Percentiles rank a stretch among this genome's conserved stretches.
These are phyloP conservation scores for Thamnaconus septentrionalis DNA, from an alignment of 2,113 vertebrate species.

Conservation along the genomic window DNA sequence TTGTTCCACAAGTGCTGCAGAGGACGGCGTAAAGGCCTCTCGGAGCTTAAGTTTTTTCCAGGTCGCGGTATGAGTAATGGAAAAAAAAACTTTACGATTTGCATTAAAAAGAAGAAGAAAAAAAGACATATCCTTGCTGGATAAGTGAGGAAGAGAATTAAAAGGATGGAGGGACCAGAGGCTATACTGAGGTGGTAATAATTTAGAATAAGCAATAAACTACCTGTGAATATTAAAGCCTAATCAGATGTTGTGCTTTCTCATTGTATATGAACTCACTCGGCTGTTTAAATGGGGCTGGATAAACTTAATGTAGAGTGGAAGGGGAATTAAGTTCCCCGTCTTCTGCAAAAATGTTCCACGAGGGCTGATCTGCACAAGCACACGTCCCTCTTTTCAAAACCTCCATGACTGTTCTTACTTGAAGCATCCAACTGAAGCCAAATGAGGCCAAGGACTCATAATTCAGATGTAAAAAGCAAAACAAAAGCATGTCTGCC, in stretches of 20 bases:
- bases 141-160: not conserved
- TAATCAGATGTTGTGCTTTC: not conserved
- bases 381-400: no score
- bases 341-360: no score
- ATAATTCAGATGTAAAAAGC: no score
- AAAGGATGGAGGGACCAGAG: no score
- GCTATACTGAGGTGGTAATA: no score
- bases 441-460: no score
- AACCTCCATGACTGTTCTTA: no score
- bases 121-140: not conserved
- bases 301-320: no score
- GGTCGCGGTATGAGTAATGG: conserved; percentile 1
- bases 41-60: not conserved
- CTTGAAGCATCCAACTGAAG: no score
- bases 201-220: not conserved
- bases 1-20: conserved; percentile 11
- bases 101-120: not conserved
- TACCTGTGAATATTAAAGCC: not conserved
- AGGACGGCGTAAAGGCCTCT: conserved; percentile 7
- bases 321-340: no score
- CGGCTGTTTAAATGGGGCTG: not conserved
- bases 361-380: no score
- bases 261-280: not conserved
- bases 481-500: no score
- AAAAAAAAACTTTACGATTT: not conserved